Evolutionary conservation across 2,113 vertebrate genomes (phyloP).

Genomic region (Pseudolaguvia tuberculata): DNA sequence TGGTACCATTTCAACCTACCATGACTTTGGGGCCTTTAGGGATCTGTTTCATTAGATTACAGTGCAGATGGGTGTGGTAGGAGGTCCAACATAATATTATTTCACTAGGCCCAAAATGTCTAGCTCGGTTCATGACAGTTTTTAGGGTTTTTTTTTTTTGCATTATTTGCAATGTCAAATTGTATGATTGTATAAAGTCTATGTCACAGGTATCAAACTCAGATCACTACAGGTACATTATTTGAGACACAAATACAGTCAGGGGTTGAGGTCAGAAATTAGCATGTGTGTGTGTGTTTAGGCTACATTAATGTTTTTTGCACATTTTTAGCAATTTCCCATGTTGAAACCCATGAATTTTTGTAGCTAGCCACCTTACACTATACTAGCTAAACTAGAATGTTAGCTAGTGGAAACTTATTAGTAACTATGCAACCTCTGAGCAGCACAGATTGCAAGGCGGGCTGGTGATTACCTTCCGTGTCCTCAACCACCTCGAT

Average conservation of each 20-base stretch:
- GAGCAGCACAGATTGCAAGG: constrained; percentile 44
- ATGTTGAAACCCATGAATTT: constrained; percentile 34
- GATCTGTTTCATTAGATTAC: too few species aligned
- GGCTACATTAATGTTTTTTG: not conserved
- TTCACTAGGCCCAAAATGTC: too few species aligned
- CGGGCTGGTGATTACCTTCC: constrained; percentile 59
- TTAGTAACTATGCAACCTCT: constrained; percentile 44
- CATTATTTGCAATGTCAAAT: too few species aligned
- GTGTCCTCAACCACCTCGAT: constrained; percentile 59
- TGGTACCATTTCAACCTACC: not conserved
- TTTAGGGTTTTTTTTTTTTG: too few species aligned
- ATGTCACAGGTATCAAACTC: too few species aligned
- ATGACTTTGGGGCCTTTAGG: too few species aligned
- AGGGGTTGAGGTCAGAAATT: not conserved
- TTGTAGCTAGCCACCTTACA: constrained; percentile 36
- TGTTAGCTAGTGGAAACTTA: constrained; percentile 28
- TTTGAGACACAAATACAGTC: constrained; percentile 2
- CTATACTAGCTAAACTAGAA: constrained; percentile 34
- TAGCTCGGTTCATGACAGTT: not conserved
- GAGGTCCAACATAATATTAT: too few species aligned
- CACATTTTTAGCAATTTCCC: not conserved
- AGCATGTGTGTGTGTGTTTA: not conserved
- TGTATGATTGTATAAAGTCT: too few species aligned
- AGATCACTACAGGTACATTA: not conserved
- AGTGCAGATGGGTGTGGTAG: too few species aligned